Percentiles rank a stretch among this genome's conserved stretches.
phyloP scores from a whole-genome alignment of 1,140 invertebrate species.

The Pseudomyrmex pallidus region DNA sequence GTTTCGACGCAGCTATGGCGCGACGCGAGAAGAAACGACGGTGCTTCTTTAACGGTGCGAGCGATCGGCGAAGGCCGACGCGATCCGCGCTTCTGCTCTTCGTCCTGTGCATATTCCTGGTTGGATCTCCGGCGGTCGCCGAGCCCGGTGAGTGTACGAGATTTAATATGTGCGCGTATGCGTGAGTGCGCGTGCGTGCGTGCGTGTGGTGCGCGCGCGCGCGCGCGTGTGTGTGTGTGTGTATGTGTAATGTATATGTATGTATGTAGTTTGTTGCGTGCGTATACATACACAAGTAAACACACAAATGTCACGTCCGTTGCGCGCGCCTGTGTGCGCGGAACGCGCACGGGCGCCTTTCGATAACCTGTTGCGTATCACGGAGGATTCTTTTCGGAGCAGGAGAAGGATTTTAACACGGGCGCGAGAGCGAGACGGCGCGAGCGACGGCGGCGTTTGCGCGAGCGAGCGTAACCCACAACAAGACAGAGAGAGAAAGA shows the following conservation, averaged over 20 bases:
- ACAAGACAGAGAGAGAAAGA: neutral
- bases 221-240: too few species aligned
- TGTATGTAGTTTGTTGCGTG: neutral
- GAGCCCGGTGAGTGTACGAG: slow-evolving; percentile 67
- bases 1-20: slow-evolving; percentile 43
- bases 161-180: neutral
- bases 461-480: neutral
- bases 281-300: neutral
- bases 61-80: slow-evolving; percentile 64
- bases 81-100: slow-evolving; percentile 67
- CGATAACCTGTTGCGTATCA: slow-evolving; percentile 59
- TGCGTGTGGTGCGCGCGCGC: too few species aligned
- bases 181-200: too few species aligned
- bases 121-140: slow-evolving; percentile 56
- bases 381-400: slow-evolving; percentile 43
- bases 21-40: slow-evolving; percentile 67
- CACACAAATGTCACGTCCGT: neutral
- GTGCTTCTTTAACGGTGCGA: slow-evolving; percentile 68
- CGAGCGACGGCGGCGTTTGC: neutral
- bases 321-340: neutral
- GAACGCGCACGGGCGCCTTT: slow-evolving; percentile 23
- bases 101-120: slow-evolving; percentile 53
- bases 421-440: neutral
- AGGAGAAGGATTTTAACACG: neutral
- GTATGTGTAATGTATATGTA: too few species aligned